Evolutionary conservation across 2,888 invertebrate species (phyloP), one percentile per base, ranked within the genome.

Genomic region (Venustoraphidia nigricollis): DNA sequence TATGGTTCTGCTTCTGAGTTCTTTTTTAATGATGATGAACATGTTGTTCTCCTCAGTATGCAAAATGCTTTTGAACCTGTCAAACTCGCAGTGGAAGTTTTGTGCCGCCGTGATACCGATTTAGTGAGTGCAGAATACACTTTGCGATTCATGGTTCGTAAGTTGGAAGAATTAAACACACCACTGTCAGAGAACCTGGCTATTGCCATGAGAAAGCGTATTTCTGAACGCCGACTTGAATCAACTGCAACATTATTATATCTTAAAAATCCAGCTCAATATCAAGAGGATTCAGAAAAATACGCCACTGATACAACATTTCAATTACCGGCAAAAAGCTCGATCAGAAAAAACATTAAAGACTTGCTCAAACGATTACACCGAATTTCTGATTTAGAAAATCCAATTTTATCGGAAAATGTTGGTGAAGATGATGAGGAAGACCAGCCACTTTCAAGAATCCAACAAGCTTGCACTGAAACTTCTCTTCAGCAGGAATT

Each of bases 41-140:
- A 27, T 27, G 27, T 27, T 5, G 27, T 27, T 6, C 27, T 27
- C 6, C 5, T 27, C 27, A 27, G 6, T 6, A 27, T 27, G 27
- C 27, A 27, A 27, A 3, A 27, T 5, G 27, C 27, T 27, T 27
- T 27, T 6, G 27, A 27, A 27, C 27, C 27, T 5, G 6, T 27
- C 3, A 27, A 27, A 27, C 27, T 27, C 5, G 27, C 27, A 5
- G 27, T 27, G 5, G 27, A 27, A 27, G 27, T 27, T 27, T 27
- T 27, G 27, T 27, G 27, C 27, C 27, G 27, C 6, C 41, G 45
- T 17, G 51, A 52, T 44, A 38, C 51, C 10, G 44, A 51, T 34
- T 45, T 52, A 39, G 36, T 34, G 13, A 52, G 45, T 40, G 45
- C 51, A 34, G 52, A 52, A 34, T 41, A 52, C 34, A 49, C 51